Evolutionary conservation across 2,888 invertebrate species (phyloP).

Genomic region (Tolmerus cingulatus): DNA sequence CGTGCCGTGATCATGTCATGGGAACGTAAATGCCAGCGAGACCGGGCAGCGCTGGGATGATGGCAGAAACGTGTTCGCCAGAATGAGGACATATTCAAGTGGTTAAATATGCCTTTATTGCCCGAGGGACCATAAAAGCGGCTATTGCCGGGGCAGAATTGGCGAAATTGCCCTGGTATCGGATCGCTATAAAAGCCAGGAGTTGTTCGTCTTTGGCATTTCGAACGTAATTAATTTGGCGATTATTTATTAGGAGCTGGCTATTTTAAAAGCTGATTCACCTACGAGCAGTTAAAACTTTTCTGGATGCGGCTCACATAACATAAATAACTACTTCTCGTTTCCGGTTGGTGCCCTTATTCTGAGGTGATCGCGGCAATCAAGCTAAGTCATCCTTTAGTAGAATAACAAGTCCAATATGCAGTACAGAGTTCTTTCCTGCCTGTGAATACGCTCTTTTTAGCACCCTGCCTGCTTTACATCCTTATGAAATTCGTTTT

Average conservation of each 20-base stretch:
- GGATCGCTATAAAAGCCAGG: background rate
- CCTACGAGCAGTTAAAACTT: background rate
- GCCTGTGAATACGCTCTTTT: background rate
- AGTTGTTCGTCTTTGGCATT: background rate
- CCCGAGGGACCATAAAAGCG: background rate
- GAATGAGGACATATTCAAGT: background rate
- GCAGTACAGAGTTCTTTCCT: background rate
- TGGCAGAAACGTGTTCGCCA: background rate
- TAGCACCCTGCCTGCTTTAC: no score
- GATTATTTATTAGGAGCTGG: background rate
- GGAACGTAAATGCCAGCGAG: conserved; percentile 13
- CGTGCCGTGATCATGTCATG: conserved; percentile 1
- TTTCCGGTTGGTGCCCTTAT: background rate
- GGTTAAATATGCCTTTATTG: conserved; percentile 1
- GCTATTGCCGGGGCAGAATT: background rate
- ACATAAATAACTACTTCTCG: background rate
- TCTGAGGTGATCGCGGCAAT: background rate
- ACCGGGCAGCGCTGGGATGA: background rate
- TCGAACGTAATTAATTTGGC: background rate
- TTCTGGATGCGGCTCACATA: background rate
- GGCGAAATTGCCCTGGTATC: background rate
- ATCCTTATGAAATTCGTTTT: no score
- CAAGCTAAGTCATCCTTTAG: background rate
- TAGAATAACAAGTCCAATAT: no score
- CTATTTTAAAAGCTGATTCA: background rate